Conservation (phyloP, 2,113 vertebrate species). For the Eclectus roratus region DNA sequence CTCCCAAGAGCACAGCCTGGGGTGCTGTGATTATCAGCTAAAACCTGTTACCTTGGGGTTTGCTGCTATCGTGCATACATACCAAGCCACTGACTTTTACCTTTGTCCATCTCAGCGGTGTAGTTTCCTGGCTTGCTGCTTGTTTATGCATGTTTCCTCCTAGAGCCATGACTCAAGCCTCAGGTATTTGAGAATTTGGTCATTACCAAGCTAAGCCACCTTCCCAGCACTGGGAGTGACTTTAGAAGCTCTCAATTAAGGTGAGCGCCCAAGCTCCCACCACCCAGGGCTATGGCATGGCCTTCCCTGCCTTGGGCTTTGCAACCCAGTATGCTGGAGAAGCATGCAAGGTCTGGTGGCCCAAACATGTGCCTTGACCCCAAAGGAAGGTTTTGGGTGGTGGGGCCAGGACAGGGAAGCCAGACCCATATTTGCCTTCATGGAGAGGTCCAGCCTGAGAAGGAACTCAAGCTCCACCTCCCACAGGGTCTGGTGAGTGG, state of each 20-base stretch:
- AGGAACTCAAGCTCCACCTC: not conserved
- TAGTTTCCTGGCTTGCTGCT: constrained; percentile 42
- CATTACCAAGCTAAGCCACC: not conserved
- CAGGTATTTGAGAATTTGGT: constrained; percentile 41
- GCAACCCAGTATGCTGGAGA: not conserved
- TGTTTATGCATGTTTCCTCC: constrained; percentile 24
- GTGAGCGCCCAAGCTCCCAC: rapidly evolving
- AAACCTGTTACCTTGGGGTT: not conserved
- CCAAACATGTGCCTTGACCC: not conserved
- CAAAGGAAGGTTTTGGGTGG: not conserved
- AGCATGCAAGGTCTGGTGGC: not conserved
- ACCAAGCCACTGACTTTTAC: not conserved
- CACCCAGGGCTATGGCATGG: rapidly evolving
- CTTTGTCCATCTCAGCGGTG: not conserved
- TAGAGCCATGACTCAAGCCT: not conserved
- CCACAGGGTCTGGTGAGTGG: rapidly evolving
- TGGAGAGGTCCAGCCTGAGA: not conserved
- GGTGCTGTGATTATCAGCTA: not conserved
- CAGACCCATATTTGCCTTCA: not conserved
- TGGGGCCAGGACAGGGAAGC: not conserved
- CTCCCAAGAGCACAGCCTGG: not conserved
- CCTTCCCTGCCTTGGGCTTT: not conserved
- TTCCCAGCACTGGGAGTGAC: not conserved
- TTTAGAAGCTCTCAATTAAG: not conserved
- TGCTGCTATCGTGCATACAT: not conserved